phyloP scores from a whole-genome alignment of 2,888 invertebrate species.

The Onchidella celtica region DNA sequence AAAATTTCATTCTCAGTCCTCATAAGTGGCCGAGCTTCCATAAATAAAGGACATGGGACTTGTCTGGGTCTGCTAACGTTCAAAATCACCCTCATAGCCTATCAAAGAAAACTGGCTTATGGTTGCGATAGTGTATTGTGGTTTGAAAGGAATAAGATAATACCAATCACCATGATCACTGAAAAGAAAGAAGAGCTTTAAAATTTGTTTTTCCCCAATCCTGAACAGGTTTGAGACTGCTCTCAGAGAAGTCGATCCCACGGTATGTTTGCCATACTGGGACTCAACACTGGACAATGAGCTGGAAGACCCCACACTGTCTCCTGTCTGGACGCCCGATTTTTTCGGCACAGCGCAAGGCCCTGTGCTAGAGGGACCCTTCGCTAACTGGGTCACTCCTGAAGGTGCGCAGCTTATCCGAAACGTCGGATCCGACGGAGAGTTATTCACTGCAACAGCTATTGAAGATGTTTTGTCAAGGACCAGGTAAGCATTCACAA shows the following conservation, averaged over 20 bases:
- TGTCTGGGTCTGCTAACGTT: too few species aligned
- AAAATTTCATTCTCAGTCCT: too few species aligned
- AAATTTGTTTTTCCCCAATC: too few species aligned
- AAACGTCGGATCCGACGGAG: slow-evolving; percentile 65
- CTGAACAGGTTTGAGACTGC: slow-evolving; percentile 74
- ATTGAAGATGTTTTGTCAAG: slow-evolving; percentile 60
- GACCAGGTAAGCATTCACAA: too few species aligned
- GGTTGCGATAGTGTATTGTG: too few species aligned
- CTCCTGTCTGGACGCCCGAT: slow-evolving; percentile 64
- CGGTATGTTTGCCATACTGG: slow-evolving; percentile 72
- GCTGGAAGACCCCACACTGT: slow-evolving; percentile 60
- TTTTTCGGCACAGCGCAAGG: slow-evolving; percentile 68
- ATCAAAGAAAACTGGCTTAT: too few species aligned
- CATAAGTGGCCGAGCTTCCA: too few species aligned
- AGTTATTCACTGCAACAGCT: slow-evolving; percentile 58
- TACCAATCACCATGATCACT: too few species aligned
- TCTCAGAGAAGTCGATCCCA: slow-evolving; percentile 65
- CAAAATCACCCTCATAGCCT: too few species aligned
- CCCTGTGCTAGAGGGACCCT: slow-evolving; percentile 66
- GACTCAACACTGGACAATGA: slow-evolving; percentile 67
- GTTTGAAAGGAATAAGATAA: too few species aligned
- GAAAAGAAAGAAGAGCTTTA: too few species aligned
- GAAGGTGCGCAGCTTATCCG: slow-evolving; percentile 64
- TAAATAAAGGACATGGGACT: too few species aligned
- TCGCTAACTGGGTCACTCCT: slow-evolving; percentile 67